Evolutionary conservation across 2,113 vertebrate genomes (phyloP), one percentile per base, ranked within the genome.

Genomic region (Hemiscyllium ocellatum): DNA sequence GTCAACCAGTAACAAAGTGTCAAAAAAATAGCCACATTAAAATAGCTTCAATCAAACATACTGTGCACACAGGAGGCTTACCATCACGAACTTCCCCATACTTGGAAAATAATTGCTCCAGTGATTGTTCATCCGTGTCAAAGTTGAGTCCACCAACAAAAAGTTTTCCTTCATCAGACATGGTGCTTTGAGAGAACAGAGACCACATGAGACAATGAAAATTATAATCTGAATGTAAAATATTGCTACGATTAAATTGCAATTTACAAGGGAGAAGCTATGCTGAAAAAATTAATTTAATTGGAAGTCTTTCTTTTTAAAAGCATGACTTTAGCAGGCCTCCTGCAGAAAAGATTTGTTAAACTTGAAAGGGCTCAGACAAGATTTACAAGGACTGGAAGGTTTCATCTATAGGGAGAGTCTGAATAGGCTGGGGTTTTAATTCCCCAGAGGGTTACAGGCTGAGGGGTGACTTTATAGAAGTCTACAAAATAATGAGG

Each of bases 31-130:
- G 61, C 17, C 61, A 66, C 17, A 68, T 93, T 61, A 37, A 93
- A 68, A 66, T 66, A 66, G 33, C 13, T 37, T 65, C 65, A 93
- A 66, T 72, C 52, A 2, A 95, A 76, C 68, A 95, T 47, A 76
- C 29, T n/a, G 72, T 76, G 42, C 22, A 33, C 52, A 61, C 33
- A 29, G 61, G 50, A 1, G 33, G 3, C 94, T 76, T 72, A 95
- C 94, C 94, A 72, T 95, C 94, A 95, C 94, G 68, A 95, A 95
- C 94, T 5, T 95, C 94, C 6, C 94, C 94, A 6, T 95, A 95
- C 94, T 95, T 95, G 12, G 94, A 70, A 95, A 95, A 95, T 52
- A 95, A 12, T 13, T 95, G 68, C 26, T 95, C 94, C 94, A 95
- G 26, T 52, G 94, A 72, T 95, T 95, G 94, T 47, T 95, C 94